Percentiles rank a stretch among this genome's conserved stretches.
Evolutionary conservation across 2,888 invertebrate genomes (phyloP).

Genomic region (Dusona sp.): DNA sequence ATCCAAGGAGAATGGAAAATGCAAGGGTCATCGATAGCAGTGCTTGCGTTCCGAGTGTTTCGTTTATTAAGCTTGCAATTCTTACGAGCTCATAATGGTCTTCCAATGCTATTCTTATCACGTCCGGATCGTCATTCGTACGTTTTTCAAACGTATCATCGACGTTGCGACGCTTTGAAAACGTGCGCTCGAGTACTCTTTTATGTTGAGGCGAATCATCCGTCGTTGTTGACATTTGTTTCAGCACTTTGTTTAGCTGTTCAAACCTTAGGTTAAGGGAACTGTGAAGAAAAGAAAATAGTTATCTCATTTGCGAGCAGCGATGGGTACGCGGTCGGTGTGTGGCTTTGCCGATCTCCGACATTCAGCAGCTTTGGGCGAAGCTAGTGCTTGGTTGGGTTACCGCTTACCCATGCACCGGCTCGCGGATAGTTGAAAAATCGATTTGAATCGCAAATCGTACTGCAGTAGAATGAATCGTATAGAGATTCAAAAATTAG

Average conservation of each 20-base stretch:
- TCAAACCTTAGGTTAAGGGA: conserved; percentile 47
- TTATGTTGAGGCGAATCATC: conserved; percentile 71
- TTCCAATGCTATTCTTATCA: conserved; percentile 71
- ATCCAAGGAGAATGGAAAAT: conserved; percentile 67
- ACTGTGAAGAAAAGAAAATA: conserved; percentile 15
- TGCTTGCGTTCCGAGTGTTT: conserved; percentile 72
- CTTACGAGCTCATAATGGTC: conserved; percentile 73
- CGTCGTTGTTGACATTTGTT: conserved; percentile 69
- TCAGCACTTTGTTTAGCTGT: conserved; percentile 70
- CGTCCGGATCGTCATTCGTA: conserved; percentile 48
- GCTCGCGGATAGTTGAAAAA: too few relatives aligned
- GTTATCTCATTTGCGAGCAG: not conserved
- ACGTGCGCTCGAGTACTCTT: conserved; percentile 66
- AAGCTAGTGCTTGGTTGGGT: too few relatives aligned
- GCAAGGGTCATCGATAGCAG: conserved; percentile 70
- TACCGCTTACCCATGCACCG: too few relatives aligned
- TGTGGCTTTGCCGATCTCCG: too few relatives aligned
- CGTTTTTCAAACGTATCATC: conserved; percentile 29
- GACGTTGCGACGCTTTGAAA: not conserved
- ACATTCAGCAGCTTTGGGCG: too few relatives aligned
- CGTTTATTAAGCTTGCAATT: conserved; percentile 68
- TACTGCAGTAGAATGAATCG: too few relatives aligned
- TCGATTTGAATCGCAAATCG: too few relatives aligned
- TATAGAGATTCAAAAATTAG: too few relatives aligned
- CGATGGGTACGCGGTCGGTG: too few relatives aligned